phyloP scores from a whole-genome alignment of 2,888 invertebrate genomes.

The Drosophila meridiana region DNA sequence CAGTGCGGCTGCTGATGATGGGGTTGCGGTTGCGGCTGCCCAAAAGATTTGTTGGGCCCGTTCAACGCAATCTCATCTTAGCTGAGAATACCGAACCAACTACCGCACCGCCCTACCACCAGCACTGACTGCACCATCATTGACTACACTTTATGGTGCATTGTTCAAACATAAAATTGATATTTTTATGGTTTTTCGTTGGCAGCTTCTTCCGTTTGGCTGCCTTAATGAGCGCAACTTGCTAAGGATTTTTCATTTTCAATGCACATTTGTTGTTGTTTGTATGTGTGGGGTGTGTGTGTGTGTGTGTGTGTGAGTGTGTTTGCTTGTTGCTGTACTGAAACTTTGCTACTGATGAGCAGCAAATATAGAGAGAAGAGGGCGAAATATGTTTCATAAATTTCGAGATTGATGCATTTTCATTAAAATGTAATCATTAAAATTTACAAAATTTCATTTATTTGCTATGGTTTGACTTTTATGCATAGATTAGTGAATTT shows the following conservation, averaged over 20 bases:
- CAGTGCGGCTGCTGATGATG: constrained; percentile 35
- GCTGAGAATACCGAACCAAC: constrained; percentile 5
- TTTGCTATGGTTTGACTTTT: neutral
- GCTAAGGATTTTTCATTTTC: constrained; percentile 28
- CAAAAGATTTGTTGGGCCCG: constrained; percentile 36
- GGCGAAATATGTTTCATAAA: neutral
- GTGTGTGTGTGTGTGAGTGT: neutral
- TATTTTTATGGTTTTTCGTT: constrained; percentile 58
- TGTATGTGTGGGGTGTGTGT: neutral
- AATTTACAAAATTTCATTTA: neutral
- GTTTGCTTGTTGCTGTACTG: constrained; percentile 9
- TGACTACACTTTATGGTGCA: constrained; percentile 57
- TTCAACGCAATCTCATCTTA: constrained; percentile 49
- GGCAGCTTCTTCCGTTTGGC: constrained; percentile 36
- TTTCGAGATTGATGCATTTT: constrained; percentile 7
- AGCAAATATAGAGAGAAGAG: neutral
- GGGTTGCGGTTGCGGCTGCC: constrained; percentile 42
- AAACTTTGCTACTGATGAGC: constrained; percentile 29
- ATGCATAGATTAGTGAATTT: neutral
- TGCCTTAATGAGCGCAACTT: constrained; percentile 65
- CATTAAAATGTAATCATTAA: neutral
- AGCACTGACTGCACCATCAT: constrained; percentile 3
- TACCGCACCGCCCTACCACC: neutral
- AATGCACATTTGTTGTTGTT: neutral
- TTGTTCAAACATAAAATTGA: constrained; percentile 71